These are phyloP conservation scores for Pheosia tremula DNA, from an alignment of 2,888 invertebrate genomes.

Conservation along the genomic window DNA sequence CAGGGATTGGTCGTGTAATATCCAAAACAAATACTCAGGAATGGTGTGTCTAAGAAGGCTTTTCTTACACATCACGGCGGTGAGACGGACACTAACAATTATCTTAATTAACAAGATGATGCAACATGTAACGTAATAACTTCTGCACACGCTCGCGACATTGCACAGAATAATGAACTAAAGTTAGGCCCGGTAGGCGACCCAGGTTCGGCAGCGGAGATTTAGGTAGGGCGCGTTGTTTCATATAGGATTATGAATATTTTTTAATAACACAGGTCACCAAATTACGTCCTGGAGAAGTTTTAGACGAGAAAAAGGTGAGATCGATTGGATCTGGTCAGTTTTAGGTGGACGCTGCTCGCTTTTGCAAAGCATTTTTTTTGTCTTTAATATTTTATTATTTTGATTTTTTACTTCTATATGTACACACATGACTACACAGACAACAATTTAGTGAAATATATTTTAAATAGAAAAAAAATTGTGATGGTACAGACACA, in stretches of 20 bases:
- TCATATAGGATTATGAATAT: constrained; percentile 71
- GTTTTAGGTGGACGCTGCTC: constrained; percentile 81
- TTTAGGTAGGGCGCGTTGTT: constrained; percentile 62
- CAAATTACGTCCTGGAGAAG: constrained; percentile 97
- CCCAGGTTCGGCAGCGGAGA: constrained; percentile 79
- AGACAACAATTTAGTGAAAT: constrained; percentile 23
- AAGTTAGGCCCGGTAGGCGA: constrained; percentile 36
- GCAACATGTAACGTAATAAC: constrained; percentile 76
- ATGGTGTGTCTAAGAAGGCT: constrained; percentile 63
- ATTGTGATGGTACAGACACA: constrained; percentile 9
- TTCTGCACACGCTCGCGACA: constrained; percentile 70
- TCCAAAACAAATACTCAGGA: constrained; percentile 46
- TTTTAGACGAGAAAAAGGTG: constrained; percentile 97
- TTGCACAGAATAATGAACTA: constrained; percentile 69
- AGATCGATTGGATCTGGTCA: constrained; percentile 83
- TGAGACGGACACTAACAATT: constrained; percentile 71
- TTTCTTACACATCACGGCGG: constrained; percentile 56
- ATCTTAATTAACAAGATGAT: constrained; percentile 64
- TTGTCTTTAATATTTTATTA: constrained; percentile 64
- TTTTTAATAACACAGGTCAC: constrained; percentile 88
- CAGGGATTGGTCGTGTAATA: constrained; percentile 49
- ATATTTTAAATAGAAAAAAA: constrained; percentile 22
- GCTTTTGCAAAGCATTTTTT: constrained; percentile 80
- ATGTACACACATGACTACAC: constrained; percentile 55
- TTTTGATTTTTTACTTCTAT: constrained; percentile 47